phyloP scores from a whole-genome alignment of 2,888 invertebrate genomes.

The Scaptodrosophila latifasciaeformis region DNA sequence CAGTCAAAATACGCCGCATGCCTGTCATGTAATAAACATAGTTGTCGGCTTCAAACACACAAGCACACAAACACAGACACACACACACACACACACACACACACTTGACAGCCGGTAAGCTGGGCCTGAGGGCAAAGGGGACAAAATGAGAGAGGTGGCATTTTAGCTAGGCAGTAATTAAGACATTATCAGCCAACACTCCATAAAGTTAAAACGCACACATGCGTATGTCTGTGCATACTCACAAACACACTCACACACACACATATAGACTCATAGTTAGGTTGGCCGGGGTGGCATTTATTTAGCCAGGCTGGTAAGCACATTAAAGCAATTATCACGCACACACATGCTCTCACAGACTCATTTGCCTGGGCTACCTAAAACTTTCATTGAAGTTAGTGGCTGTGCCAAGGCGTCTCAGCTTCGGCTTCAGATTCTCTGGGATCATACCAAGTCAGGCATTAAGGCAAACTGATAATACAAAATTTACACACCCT shows the following conservation, averaged over 20 bases:
- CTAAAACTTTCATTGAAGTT: constrained; percentile 55
- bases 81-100: constrained; percentile 8
- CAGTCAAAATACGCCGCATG: constrained; percentile 34
- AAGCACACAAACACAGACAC: constrained; percentile 2
- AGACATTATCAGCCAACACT: constrained; percentile 67
- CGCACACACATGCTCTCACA: constrained; percentile 29
- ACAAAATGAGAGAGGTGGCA: constrained; percentile 45
- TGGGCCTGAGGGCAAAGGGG: too few species aligned
- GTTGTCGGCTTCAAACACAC: constrained; percentile 50
- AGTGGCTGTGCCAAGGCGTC: constrained; percentile 23
- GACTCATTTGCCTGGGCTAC: constrained; percentile 6
- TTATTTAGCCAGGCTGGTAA: too few species aligned
- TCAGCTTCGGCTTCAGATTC: too few species aligned
- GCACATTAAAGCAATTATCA: constrained; percentile 64
- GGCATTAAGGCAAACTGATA: constrained; percentile 47
- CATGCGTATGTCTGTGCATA: constrained; percentile 43
- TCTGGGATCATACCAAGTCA: constrained; percentile 17
- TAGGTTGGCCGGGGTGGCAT: too few species aligned
- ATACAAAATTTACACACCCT: constrained; percentile 19
- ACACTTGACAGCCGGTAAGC: too few species aligned
- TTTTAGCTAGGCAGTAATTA: constrained; percentile 65
- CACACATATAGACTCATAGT: neutral
- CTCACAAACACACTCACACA: neutral
- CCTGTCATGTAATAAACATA: constrained; percentile 55
- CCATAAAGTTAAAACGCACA: constrained; percentile 67